Evolutionary conservation across 2,888 invertebrate species (phyloP).

Genomic region (Rhabditophanes sp.): DNA sequence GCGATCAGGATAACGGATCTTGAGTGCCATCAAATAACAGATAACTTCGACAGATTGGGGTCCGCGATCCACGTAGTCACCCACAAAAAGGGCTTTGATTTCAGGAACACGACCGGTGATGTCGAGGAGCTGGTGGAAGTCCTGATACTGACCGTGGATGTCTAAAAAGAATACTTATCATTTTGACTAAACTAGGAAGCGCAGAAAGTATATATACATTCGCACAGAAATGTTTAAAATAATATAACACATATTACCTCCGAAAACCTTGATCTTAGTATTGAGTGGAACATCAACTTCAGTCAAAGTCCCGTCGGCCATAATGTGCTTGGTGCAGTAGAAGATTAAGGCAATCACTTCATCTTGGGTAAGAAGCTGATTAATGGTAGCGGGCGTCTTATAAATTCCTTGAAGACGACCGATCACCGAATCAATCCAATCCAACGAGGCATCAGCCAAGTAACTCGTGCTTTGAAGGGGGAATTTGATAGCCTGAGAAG

Average conservation of each 20-base stretch:
- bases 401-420: constrained; percentile 20
- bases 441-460: background rate
- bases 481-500: too few species aligned
- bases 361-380: constrained; percentile 14
- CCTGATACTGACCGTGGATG: constrained; percentile 30
- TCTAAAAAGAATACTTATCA: too few species aligned
- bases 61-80: constrained; percentile 36
- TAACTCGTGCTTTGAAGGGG: too few species aligned
- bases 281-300: constrained; percentile 30
- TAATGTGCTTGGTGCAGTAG: constrained; percentile 12
- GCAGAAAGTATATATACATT: too few species aligned
- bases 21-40: constrained; percentile 25
- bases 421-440: constrained; percentile 24
- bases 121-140: constrained; percentile 29
- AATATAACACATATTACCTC: too few species aligned
- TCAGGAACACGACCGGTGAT: constrained; percentile 32
- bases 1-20: constrained; percentile 25
- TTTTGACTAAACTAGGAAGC: too few species aligned
- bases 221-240: too few species aligned
- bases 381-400: constrained; percentile 14
- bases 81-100: constrained; percentile 21
- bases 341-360: constrained; percentile 16
- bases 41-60: constrained; percentile 30
- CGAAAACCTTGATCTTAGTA: constrained; percentile 32
- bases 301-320: constrained; percentile 21